Conservation (phyloP, 2,888 invertebrate species). For the Tribolium freemani region DNA sequence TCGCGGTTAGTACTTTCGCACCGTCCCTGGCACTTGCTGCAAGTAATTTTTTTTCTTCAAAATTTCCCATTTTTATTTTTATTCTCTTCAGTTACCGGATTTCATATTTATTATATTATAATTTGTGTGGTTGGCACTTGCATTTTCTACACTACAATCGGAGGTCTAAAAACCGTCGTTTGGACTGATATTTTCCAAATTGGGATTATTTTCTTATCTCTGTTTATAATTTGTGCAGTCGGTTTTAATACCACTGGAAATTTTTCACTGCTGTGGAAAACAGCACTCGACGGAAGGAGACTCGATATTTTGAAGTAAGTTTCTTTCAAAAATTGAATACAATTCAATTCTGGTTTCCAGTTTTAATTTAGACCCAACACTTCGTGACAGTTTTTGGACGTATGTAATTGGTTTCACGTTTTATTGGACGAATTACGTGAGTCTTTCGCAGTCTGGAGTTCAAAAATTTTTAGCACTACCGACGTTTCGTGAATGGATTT, state of each 20-base stretch:
- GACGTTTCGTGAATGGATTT: neutral
- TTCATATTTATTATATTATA: neutral
- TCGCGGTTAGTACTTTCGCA: neutral
- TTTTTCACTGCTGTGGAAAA: neutral
- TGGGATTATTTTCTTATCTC: neutral
- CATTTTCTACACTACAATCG: constrained; percentile 81
- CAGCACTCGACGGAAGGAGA: neutral
- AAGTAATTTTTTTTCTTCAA: neutral
- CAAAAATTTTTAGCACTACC: too few relatives aligned
- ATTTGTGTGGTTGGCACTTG: constrained; percentile 67
- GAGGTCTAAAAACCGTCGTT: constrained; percentile 76
- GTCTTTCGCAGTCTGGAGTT: too few relatives aligned
- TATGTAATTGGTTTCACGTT: too few relatives aligned
- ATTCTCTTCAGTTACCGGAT: neutral
- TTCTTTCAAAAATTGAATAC: neutral
- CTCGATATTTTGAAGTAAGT: neutral
- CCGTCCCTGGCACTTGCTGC: neutral
- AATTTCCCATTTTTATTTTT: neutral
- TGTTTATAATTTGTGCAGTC: neutral
- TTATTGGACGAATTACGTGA: too few relatives aligned
- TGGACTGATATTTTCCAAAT: constrained; percentile 67
- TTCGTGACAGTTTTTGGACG: too few relatives aligned
- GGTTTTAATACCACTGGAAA: neutral
- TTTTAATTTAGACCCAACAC: too few relatives aligned
- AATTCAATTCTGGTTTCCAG: neutral